Conservation (phyloP, 2,113 vertebrate genomes). For the Galbula dea region DNA sequence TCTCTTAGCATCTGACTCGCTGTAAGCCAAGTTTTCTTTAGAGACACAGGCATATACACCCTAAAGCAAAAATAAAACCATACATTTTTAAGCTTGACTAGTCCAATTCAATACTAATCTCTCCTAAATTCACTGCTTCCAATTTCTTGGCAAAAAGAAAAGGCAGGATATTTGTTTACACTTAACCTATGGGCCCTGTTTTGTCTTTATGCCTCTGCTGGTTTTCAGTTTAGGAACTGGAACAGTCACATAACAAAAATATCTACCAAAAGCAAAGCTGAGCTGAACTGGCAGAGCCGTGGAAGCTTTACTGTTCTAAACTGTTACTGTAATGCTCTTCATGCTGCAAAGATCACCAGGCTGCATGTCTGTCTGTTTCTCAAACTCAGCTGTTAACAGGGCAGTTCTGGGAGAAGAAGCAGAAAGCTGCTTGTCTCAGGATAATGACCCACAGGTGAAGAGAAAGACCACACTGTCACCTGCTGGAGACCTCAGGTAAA, state of each 20-base stretch:
- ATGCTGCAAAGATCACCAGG: neutral
- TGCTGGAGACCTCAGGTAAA: neutral
- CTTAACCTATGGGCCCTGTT: neutral
- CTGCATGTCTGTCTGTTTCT: neutral
- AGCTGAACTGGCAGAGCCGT: constrained; percentile 5
- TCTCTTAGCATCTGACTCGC: neutral
- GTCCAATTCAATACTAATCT: neutral
- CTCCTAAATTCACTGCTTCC: neutral
- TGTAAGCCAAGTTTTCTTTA: neutral
- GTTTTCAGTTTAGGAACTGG: neutral
- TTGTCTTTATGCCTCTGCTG: neutral
- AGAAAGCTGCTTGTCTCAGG: neutral
- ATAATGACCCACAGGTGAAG: neutral
- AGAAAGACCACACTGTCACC: constrained; percentile 7
- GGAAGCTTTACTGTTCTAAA: neutral
- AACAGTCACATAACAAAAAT: neutral
- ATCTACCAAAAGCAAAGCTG: constrained; percentile 22
- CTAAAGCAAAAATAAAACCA: neutral
- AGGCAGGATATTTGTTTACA: neutral
- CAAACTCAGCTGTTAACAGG: neutral
- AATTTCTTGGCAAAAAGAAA: neutral
- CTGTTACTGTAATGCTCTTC: neutral
- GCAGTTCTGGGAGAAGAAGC: neutral
- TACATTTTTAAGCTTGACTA: neutral
- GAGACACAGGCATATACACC: neutral